These are phyloP conservation scores for Diorhabda elongata DNA, from an alignment of 1,140 invertebrate species.

Conservation along the genomic window DNA sequence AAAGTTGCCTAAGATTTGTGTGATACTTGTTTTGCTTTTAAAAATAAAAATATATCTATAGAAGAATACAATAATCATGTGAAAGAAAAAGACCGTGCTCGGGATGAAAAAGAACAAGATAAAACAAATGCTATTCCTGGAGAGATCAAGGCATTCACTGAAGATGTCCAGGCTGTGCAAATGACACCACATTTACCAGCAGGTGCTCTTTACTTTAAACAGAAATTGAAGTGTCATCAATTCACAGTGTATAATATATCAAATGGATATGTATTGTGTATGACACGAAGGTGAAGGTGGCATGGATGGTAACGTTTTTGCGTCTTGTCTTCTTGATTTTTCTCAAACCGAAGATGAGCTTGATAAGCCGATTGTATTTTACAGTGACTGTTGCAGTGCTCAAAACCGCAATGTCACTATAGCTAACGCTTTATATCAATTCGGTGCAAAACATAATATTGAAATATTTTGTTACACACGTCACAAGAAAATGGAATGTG, in stretches of 20 bases:
- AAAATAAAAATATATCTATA: conserved; percentile 37
- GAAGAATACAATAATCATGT: conserved; percentile 36
- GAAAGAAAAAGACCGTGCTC: conserved; percentile 32
- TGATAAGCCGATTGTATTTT: neutral
- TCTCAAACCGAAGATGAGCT: neutral
- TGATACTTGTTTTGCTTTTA: conserved; percentile 38
- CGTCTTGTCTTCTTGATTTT: neutral
- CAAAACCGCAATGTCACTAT: too few species aligned
- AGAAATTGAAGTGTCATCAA: conserved; percentile 10
- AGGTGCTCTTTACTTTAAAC: conserved; percentile 35
- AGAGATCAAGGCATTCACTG: conserved; percentile 7
- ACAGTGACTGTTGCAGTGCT: neutral
- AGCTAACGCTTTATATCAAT: too few species aligned
- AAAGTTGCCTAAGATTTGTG: conserved; percentile 39
- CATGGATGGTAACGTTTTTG: conserved; percentile 5
- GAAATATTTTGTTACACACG: too few species aligned
- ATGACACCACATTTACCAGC: conserved; percentile 33
- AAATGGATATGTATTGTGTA: conserved; percentile 30
- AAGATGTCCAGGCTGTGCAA: conserved; percentile 19
- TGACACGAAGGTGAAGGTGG: neutral
- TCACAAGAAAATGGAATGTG: too few species aligned
- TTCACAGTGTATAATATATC: conserved; percentile 38
- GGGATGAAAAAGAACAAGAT: conserved; percentile 19
- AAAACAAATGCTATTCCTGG: conserved; percentile 5
- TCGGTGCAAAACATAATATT: too few species aligned